These are phyloP conservation scores for Xyrichtys novacula DNA, from an alignment of 2,797 vertebrate genomes.

Conservation along the genomic window DNA sequence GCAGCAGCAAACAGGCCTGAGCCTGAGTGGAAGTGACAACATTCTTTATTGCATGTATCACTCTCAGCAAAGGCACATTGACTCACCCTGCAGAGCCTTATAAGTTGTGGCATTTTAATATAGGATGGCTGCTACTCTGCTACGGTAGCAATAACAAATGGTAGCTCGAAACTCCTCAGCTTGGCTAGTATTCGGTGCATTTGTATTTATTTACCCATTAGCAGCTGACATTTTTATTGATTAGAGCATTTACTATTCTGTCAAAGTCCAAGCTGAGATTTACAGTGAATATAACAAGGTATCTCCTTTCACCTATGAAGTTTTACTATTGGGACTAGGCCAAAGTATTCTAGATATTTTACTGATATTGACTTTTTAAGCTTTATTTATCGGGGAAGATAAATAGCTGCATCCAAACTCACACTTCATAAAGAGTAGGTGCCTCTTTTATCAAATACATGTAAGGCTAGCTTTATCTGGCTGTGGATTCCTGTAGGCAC, in stretches of 20 bases:
- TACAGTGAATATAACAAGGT: background rate
- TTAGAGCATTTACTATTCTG: slow-evolving; percentile 45
- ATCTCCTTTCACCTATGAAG: slow-evolving; percentile 4
- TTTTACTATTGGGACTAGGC: background rate
- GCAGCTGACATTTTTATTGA: slow-evolving; percentile 40
- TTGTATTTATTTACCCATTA: slow-evolving; percentile 42
- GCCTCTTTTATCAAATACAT: slow-evolving; percentile 6
- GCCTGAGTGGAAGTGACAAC: slow-evolving; percentile 71
- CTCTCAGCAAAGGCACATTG: slow-evolving; percentile 77
- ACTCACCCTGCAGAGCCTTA: slow-evolving; percentile 75
- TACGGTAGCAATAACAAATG: slow-evolving; percentile 47
- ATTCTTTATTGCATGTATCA: slow-evolving; percentile 74
- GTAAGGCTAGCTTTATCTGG: slow-evolving; percentile 17
- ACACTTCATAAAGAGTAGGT: background rate
- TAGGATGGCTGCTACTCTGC: slow-evolving; percentile 45
- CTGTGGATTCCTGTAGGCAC: slow-evolving; percentile 9
- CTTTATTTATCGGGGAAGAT: slow-evolving; percentile 6
- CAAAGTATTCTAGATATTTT: background rate
- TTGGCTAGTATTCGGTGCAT: slow-evolving; percentile 37
- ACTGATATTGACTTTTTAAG: background rate
- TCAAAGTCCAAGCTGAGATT: slow-evolving; percentile 22
- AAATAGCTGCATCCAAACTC: slow-evolving; percentile 12
- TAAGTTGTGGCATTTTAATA: slow-evolving; percentile 73
- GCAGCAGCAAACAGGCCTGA: slow-evolving; percentile 44
- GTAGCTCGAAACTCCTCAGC: slow-evolving; percentile 38